Evolutionary conservation across 2,113 vertebrate species (phyloP).

Genomic region (Chlamydotis undulata): DNA sequence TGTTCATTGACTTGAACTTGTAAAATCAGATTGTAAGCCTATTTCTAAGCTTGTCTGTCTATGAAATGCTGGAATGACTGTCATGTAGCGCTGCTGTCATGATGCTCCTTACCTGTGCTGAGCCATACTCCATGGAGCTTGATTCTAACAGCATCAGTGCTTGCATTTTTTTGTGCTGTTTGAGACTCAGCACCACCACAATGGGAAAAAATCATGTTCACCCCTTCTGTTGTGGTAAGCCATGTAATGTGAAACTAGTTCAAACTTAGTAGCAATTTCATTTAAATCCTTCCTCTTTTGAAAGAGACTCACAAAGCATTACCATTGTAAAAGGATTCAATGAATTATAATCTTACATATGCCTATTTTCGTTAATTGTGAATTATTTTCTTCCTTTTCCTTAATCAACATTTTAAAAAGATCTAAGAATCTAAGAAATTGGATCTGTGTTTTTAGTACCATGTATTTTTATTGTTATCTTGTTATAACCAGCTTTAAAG

Average conservation of each 20-base stretch:
- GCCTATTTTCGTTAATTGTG: not conserved
- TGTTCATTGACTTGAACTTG: not conserved
- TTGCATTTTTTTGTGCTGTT: not conserved
- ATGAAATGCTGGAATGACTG: not conserved
- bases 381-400: not conserved
- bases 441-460: not conserved
- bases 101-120: not conserved
- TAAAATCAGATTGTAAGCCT: not conserved
- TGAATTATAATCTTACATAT: not conserved
- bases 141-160: not conserved
- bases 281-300: not conserved
- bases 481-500: slow-evolving; percentile 30
- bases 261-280: not conserved
- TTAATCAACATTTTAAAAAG: not conserved
- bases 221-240: not conserved
- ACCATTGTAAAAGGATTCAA: not conserved
- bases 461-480: slow-evolving; percentile 21
- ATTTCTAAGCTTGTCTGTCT: not conserved
- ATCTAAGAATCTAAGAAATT: not conserved
- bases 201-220: not conserved
- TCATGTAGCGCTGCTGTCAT: not conserved
- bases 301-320: not conserved
- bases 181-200: not conserved
- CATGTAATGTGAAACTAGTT: not conserved
- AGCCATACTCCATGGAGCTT: not conserved